Evolutionary conservation across 2,888 invertebrate species (phyloP).

Genomic region (Platycnemis pennipes): DNA sequence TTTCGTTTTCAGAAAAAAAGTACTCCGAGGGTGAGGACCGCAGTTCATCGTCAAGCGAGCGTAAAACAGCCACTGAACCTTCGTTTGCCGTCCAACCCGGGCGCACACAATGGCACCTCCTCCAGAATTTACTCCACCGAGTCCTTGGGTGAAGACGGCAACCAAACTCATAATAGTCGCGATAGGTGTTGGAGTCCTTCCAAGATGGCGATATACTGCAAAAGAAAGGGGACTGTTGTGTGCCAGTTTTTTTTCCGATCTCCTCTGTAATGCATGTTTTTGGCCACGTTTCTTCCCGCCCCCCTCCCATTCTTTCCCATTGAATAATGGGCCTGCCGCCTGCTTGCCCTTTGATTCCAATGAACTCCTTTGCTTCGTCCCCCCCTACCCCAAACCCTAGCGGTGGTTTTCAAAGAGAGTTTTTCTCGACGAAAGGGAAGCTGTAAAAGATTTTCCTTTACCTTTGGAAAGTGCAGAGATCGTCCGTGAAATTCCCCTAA

Average conservation of each 20-base stretch:
- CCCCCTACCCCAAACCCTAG: background rate
- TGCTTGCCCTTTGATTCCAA: background rate
- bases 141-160: background rate
- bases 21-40: background rate
- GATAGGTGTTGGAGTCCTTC: background rate
- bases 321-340: background rate
- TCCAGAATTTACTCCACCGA: background rate
- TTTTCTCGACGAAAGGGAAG: background rate
- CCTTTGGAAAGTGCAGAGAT: background rate
- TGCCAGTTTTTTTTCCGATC: conserved; percentile 3
- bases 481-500: background rate
- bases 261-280: background rate
- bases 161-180: conserved; percentile 10
- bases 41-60: background rate
- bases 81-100: too few species aligned
- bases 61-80: background rate
- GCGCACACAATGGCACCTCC: background rate
- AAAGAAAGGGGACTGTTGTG: background rate
- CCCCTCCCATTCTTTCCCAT: background rate
- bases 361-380: background rate
- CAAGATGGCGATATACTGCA: background rate
- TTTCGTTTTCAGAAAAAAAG: background rate
- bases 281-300: background rate
- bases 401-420: background rate
- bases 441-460: background rate